These are phyloP conservation scores for Melikaiella ostensackeni DNA, from an alignment of 2,888 invertebrate genomes.

Conservation along the genomic window DNA sequence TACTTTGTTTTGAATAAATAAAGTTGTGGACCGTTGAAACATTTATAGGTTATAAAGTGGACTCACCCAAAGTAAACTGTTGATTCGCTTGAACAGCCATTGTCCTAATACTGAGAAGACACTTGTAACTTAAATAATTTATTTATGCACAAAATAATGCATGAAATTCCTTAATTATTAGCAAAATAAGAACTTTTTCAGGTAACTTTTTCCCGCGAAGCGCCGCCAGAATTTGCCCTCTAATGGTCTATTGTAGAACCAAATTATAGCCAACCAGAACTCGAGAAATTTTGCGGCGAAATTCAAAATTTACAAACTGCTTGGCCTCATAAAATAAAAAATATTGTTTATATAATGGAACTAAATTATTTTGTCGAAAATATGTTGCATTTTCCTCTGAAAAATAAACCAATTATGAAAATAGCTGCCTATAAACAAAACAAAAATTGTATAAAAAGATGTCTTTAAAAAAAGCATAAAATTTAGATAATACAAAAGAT, in stretches of 20 bases:
- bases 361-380: neutral
- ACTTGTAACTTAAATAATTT: neutral
- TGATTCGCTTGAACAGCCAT: conserved; percentile 39
- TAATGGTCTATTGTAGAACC: neutral
- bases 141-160: neutral
- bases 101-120: neutral
- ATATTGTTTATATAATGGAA: neutral
- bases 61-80: conserved; percentile 11
- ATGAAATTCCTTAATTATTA: neutral
- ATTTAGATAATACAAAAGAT: neutral
- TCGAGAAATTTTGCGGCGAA: neutral
- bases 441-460: neutral
- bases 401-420: neutral
- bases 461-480: too few species aligned
- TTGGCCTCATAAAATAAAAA: neutral
- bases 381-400: neutral
- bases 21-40: neutral
- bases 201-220: neutral
- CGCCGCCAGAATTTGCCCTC: neutral
- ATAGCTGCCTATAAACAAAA: neutral
- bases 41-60: conserved; percentile 10
- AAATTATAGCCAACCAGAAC: neutral
- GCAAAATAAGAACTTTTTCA: neutral
- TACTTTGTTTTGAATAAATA: conserved; percentile 11
- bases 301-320: neutral